Conservation (phyloP, 2,113 vertebrate genomes). For the Caloenas nicobarica region DNA sequence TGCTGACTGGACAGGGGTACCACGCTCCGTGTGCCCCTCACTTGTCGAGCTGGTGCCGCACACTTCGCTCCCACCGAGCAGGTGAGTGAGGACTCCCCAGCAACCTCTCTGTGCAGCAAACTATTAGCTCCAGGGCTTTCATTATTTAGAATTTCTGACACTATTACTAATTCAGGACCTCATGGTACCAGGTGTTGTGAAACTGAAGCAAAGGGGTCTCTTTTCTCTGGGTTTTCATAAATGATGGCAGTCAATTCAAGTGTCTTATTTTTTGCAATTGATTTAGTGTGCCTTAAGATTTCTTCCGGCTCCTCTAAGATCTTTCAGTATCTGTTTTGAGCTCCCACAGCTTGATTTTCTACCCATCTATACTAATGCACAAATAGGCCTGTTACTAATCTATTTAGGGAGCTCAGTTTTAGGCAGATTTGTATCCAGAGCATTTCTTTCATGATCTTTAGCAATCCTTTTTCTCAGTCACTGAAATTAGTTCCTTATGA, state of each 20-base stretch:
- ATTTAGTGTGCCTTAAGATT: not conserved
- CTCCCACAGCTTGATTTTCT: not conserved
- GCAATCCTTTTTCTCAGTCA: conserved; percentile 10
- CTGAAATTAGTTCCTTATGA: conserved; percentile 22
- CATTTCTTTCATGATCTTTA: not conserved
- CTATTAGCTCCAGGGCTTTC: not conserved
- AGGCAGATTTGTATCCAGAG: conserved; percentile 10
- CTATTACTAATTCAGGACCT: not conserved
- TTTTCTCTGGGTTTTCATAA: not conserved
- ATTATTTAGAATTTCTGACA: not conserved
- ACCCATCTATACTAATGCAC: not conserved
- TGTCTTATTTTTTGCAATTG: not conserved
- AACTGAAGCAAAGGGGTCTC: not conserved
- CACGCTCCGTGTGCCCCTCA: accelerated
- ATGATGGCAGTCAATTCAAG: not conserved
- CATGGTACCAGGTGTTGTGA: not conserved
- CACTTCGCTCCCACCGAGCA: accelerated
- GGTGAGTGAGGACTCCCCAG: not conserved
- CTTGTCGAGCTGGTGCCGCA: not conserved
- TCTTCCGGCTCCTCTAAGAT: not conserved
- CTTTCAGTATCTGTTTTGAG: not conserved
- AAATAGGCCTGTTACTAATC: not conserved
- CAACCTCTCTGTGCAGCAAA: not conserved
- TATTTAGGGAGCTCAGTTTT: conserved; percentile 1
- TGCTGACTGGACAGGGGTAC: not conserved